These are phyloP conservation scores for Phenganax subtilis DNA, from an alignment of 92 coral and sea anemone genomes.

Conservation along the genomic window DNA sequence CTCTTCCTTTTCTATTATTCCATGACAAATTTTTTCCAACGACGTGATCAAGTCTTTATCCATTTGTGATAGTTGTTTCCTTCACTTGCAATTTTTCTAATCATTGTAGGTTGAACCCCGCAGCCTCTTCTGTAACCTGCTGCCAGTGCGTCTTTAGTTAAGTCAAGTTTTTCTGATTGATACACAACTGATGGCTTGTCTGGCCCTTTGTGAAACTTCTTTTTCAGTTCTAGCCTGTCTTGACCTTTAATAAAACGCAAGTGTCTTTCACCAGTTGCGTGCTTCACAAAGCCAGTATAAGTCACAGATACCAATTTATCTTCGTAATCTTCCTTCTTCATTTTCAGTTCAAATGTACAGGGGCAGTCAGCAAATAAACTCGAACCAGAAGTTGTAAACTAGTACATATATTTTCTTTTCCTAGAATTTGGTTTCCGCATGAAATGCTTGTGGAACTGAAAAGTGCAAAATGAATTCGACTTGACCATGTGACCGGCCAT, in stretches of 20 bases:
- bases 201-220: conserved; percentile 3
- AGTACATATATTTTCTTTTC: not conserved
- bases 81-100: conserved; percentile 11
- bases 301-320: too few species aligned
- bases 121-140: conserved; percentile 24
- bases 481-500: not conserved
- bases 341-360: not conserved
- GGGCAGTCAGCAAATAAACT: not conserved
- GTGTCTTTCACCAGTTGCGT: conserved; percentile 16
- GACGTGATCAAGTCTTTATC: conserved; percentile 3
- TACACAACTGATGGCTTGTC: conserved; percentile 18
- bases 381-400: not conserved
- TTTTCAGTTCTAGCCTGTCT: not conserved
- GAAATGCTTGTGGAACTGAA: conserved; percentile 8
- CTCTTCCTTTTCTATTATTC: not conserved
- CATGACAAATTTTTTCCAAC: not conserved
- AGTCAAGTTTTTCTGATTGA: not conserved
- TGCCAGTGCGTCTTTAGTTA: not conserved
- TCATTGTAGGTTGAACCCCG: conserved; percentile 19
- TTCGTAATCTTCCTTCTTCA: conserved; percentile 13
- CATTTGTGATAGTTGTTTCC: conserved; percentile 4
- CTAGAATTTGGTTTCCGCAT: conserved; percentile 6
- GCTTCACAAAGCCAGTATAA: not conserved
- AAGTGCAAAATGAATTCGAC: not conserved
- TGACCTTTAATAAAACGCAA: conserved; percentile 11